Evolutionary conservation across 2,888 invertebrate genomes (phyloP), one percentile per base, ranked within the genome.

Genomic region (Dascillus cervinus): DNA sequence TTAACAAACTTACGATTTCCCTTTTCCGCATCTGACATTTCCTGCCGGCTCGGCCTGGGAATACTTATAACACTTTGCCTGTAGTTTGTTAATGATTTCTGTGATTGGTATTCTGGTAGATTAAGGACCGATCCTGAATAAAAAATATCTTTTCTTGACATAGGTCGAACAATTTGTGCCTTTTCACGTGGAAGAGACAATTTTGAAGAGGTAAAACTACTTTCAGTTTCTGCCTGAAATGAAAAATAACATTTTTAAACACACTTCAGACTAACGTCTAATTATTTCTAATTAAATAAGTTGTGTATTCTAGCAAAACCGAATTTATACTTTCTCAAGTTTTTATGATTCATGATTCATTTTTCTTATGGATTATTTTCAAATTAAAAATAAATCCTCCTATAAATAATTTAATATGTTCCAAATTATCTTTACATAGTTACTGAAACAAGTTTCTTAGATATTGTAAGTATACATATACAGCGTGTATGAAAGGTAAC

Each of bases 81-180:
- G 62, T 94, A 95, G 45, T 85, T 85, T 31, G 84, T 81, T 31
- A 95, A 71, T 2, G 91, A 89, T 56, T 89, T 88, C 62, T 92
- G 91, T 37, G 89, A 90, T 62, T 88, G 86, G 67, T 83, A 95
- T 65, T 94, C 92, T 0, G 89, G 90, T 50, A 97, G 73, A 67
- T 96, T 89, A 39, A 84, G 74, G 12, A 97, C 87, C 25, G 94
- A 94, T 14, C 97, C 95, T 2, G 92, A 91, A 67, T 96, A 96
- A 72, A 97, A 96, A 55, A 96, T 95, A 66, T 97, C 97, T 58
- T 94, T 92, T 30, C 94, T 75, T 4, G 92, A 92, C 67, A 96
- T 67, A 2, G 95, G 95, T 10, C 92, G 77, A 9, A 89, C 82
- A 71, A 89, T 87, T 44, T 79, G 70, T 25, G 74, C 69, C 42